A percentile compares a stretch with the other conserved stretches of the same genome.
These are phyloP conservation scores for Aphaenogaster ashmeadi DNA, from an alignment of 1,140 invertebrate genomes.

Conservation along the genomic window DNA sequence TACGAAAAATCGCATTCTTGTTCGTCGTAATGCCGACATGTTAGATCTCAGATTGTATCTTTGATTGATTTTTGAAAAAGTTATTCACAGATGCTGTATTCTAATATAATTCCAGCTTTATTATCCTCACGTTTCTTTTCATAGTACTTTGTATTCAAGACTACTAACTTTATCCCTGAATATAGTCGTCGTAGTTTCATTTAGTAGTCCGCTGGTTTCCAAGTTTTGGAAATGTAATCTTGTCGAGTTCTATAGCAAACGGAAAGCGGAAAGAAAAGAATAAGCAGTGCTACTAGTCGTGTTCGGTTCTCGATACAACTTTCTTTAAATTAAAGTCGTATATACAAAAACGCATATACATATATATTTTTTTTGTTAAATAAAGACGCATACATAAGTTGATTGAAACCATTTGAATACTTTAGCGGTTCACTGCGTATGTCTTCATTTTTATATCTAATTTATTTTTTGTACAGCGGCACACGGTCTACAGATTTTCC, in stretches of 20 bases:
- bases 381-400: background rate
- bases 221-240: slow-evolving; percentile 36
- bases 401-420: background rate
- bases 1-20: slow-evolving; percentile 27
- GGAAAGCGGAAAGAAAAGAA: background rate
- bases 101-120: background rate
- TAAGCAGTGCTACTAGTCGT: background rate
- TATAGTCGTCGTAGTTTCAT: background rate
- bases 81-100: background rate
- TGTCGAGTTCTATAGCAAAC: background rate
- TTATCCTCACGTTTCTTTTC: background rate
- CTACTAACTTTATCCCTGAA: slow-evolving; percentile 20
- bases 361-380: background rate
- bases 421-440: background rate
- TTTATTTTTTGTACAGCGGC: background rate
- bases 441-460: background rate
- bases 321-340: background rate
- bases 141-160: slow-evolving; percentile 18
- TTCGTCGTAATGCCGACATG: background rate
- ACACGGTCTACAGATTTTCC: background rate
- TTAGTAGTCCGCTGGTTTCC: background rate
- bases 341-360: no score
- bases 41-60: slow-evolving; percentile 28
- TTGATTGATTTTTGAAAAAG: slow-evolving; percentile 37
- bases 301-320: background rate